Percentiles rank a stretch among this genome's conserved stretches.
These are phyloP conservation scores for Nerophis ophidion DNA, from an alignment of 2,113 vertebrate genomes.

Conservation along the genomic window DNA sequence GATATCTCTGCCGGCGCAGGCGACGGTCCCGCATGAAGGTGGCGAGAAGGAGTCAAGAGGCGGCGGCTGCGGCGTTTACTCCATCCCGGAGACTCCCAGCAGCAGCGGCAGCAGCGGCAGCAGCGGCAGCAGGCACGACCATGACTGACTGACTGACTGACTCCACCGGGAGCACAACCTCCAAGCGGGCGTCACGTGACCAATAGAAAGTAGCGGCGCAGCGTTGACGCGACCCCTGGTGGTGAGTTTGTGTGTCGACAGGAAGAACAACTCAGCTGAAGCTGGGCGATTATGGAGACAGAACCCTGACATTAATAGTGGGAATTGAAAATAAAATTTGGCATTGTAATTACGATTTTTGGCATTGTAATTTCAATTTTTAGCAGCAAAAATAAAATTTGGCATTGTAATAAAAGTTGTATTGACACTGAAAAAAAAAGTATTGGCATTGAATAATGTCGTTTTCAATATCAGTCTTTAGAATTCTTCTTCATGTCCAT, in stretches of 20 bases:
- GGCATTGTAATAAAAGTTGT: too few relatives aligned
- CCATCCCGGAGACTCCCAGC: slow-evolving; percentile 55
- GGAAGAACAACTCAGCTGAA: slow-evolving; percentile 8
- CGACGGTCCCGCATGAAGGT: slow-evolving; percentile 36
- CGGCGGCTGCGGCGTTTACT: slow-evolving; percentile 33
- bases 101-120: too few relatives aligned
- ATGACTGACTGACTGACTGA: slow-evolving; percentile 53
- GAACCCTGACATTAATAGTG: too few relatives aligned
- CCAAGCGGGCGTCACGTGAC: slow-evolving; percentile 63
- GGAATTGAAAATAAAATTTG: too few relatives aligned
- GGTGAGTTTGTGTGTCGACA: slow-evolving; percentile 13
- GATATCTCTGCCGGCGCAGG: slow-evolving; percentile 18
- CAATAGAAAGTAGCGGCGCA: slow-evolving; percentile 11
- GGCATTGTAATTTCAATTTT: too few relatives aligned
- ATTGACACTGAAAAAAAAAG: too few relatives aligned
- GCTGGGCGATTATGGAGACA: too few relatives aligned
- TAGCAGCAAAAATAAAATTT: too few relatives aligned
- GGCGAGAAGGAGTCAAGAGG: slow-evolving; percentile 23
- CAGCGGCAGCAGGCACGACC: slow-evolving; percentile 57
- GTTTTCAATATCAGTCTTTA: too few relatives aligned
- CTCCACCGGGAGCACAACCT: slow-evolving; percentile 50
- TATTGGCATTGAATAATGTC: too few relatives aligned
- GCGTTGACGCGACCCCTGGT: slow-evolving; percentile 56
- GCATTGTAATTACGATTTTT: too few relatives aligned
- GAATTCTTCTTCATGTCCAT: too few relatives aligned